Conservation (phyloP, 2,113 vertebrate genomes). For the Craseonycteris thonglongyai region DNA sequence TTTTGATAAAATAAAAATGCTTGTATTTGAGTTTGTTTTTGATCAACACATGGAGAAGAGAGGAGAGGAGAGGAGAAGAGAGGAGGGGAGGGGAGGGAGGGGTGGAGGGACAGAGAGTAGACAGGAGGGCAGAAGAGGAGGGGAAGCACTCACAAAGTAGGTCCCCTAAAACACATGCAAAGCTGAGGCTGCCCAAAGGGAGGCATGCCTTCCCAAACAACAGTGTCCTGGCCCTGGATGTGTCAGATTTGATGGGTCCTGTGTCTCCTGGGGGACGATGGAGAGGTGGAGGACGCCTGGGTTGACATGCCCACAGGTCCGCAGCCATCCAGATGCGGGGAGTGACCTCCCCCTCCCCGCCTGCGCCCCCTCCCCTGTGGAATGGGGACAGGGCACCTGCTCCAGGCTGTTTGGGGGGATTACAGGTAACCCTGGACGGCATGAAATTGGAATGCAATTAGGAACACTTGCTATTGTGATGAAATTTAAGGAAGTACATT, state of each 20-base stretch:
- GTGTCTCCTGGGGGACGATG: neutral
- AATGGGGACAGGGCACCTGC: fast-evolving
- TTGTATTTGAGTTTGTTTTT: neutral
- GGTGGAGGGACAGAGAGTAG: no score
- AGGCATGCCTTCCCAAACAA: neutral
- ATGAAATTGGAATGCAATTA: neutral
- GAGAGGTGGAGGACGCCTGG: fast-evolving
- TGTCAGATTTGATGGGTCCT: neutral
- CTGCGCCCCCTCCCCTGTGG: neutral
- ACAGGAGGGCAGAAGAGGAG: fast-evolving
- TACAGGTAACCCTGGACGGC: fast-evolving
- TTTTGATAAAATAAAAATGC: neutral
- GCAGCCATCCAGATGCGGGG: fast-evolving
- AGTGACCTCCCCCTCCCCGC: fast-evolving
- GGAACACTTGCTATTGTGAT: neutral
- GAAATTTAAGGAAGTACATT: neutral
- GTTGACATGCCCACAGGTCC: neutral
- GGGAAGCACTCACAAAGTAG: neutral
- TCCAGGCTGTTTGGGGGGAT: neutral
- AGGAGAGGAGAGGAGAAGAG: neutral
- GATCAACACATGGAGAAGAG: neutral
- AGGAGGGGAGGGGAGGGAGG: neutral
- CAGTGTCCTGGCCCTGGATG: fast-evolving
- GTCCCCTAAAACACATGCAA: neutral
- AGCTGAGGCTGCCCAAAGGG: neutral